Percentiles rank a stretch among this genome's conserved stretches.
phyloP scores from a whole-genome alignment of 2,113 vertebrate species.

The Crotalus tigris region DNA sequence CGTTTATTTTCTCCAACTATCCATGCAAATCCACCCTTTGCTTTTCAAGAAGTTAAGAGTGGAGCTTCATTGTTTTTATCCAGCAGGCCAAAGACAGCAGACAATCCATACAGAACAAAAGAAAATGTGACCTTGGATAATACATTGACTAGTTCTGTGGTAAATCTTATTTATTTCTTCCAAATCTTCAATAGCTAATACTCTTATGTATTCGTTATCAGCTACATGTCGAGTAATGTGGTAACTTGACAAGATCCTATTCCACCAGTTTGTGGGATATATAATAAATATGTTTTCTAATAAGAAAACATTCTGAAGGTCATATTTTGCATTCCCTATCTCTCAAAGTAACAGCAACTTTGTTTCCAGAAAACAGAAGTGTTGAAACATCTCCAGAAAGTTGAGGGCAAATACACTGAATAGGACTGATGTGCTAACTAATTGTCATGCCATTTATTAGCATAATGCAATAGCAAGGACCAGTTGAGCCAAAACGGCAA shows the following conservation, averaged over 20 bases:
- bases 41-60: slow-evolving; percentile 52
- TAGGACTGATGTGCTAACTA: background rate
- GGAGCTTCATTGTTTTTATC: slow-evolving; percentile 54
- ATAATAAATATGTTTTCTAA: slow-evolving; percentile 57
- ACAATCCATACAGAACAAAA: slow-evolving; percentile 38
- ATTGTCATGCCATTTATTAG: background rate
- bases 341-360: slow-evolving; percentile 42
- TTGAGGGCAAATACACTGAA: background rate
- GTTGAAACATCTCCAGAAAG: slow-evolving; percentile 33
- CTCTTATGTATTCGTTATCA: slow-evolving; percentile 69
- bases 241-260: slow-evolving; percentile 69
- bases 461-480: background rate
- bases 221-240: slow-evolving; percentile 59
- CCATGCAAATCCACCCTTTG: slow-evolving; percentile 44
- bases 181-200: slow-evolving; percentile 60
- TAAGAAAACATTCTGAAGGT: slow-evolving; percentile 68
- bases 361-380: slow-evolving; percentile 44
- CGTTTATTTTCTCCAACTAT: slow-evolving; percentile 54
- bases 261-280: slow-evolving; percentile 64
- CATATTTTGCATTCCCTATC: slow-evolving; percentile 59
- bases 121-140: slow-evolving; percentile 45
- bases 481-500: background rate
- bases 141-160: slow-evolving; percentile 54
- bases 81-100: slow-evolving; percentile 45
- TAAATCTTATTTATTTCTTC: slow-evolving; percentile 67